Evolutionary conservation across 1,140 invertebrate species (phyloP).

Genomic region (Latrodectus geometricus): DNA sequence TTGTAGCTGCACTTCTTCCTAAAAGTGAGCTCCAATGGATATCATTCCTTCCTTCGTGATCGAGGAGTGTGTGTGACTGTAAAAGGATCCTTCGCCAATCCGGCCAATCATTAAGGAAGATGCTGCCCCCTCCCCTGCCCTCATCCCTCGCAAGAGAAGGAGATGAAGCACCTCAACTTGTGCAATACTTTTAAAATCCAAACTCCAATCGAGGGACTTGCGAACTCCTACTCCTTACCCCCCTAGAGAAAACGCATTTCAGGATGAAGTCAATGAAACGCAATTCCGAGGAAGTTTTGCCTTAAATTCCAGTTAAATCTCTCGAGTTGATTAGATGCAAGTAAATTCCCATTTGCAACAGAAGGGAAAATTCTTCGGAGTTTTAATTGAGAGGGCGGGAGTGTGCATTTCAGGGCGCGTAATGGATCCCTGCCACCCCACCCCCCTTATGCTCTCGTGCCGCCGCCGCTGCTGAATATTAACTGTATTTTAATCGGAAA

Average conservation of each 20-base stretch:
- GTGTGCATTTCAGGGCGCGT: slow-evolving; percentile 13
- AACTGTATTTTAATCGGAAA: slow-evolving; percentile 62
- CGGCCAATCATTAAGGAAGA: too few relatives aligned
- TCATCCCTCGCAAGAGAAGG: too few relatives aligned
- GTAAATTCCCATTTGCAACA: slow-evolving; percentile 39
- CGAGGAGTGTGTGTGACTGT: too few relatives aligned
- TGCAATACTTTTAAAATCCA: slow-evolving; percentile 23
- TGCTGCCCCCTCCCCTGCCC: too few relatives aligned
- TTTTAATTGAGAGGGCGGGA: slow-evolving; percentile 22
- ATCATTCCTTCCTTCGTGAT: too few relatives aligned
- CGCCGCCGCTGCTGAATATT: slow-evolving; percentile 49
- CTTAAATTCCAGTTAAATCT: slow-evolving; percentile 60
- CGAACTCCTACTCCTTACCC: neutral
- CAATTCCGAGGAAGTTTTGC: slow-evolving; percentile 52
- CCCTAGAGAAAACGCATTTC: slow-evolving; percentile 1
- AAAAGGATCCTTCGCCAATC: too few relatives aligned
- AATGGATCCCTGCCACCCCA: slow-evolving; percentile 42
- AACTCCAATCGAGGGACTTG: slow-evolving; percentile 26
- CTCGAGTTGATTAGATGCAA: slow-evolving; percentile 51
- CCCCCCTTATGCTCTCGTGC: slow-evolving; percentile 26
- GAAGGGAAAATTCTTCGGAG: slow-evolving; percentile 43
- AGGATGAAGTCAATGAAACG: slow-evolving; percentile 54
- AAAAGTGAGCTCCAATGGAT: too few relatives aligned
- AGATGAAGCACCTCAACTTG: too few relatives aligned
- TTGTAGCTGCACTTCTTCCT: too few relatives aligned